These are phyloP conservation scores for Microtus agrestis DNA, from an alignment of 2,797 vertebrate species.

Conservation along the genomic window DNA sequence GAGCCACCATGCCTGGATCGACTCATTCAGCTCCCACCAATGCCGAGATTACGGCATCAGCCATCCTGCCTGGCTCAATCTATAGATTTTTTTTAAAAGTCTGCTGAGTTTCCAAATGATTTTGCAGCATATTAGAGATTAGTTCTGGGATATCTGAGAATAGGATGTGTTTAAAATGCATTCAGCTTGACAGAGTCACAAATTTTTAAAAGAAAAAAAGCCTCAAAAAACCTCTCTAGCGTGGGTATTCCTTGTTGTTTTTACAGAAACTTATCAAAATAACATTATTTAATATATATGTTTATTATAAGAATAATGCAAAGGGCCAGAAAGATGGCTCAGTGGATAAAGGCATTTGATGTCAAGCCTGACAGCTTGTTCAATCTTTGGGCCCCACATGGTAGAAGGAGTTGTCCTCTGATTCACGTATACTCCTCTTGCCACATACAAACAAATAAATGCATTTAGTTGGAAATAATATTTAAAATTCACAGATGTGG, in stretches of 20 bases:
- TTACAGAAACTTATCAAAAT: conserved; percentile 42
- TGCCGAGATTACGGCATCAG: neutral
- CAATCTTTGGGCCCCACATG: neutral
- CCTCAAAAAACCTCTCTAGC: neutral
- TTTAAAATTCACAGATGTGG: conserved; percentile 13
- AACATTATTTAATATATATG: conserved; percentile 17
- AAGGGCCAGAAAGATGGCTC: neutral
- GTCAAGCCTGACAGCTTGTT: neutral
- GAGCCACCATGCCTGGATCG: neutral
- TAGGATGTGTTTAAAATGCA: conserved; percentile 27
- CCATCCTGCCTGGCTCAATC: neutral
- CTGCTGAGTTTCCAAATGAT: neutral
- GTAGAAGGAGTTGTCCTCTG: neutral
- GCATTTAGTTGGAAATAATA: conserved; percentile 36
- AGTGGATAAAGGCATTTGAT: neutral
- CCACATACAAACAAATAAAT: neutral
- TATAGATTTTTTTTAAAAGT: neutral
- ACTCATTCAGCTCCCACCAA: neutral
- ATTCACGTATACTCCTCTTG: neutral
- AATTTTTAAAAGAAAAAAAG: neutral
- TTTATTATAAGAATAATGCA: neutral
- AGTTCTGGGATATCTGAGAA: neutral
- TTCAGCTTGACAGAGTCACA: neutral
- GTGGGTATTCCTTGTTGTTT: neutral
- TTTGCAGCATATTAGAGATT: neutral